Conservation (phyloP, 2,797 vertebrate species). For the Molossus molossus region DNA sequence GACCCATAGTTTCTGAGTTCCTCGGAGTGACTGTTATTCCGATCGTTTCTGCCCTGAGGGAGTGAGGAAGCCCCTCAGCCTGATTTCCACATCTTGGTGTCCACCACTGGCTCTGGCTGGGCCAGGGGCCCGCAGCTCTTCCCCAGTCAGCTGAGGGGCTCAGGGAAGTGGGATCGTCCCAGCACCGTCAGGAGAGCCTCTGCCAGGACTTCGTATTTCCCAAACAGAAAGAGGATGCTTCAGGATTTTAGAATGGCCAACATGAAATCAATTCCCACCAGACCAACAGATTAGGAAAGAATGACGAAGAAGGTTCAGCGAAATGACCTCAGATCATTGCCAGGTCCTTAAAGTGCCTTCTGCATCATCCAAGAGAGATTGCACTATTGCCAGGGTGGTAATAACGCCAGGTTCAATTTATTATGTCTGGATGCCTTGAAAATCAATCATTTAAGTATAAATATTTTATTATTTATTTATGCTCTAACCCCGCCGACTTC, state of each 20-base stretch:
- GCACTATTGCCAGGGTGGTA: neutral
- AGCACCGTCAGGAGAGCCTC: neutral
- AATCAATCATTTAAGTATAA: conserved; percentile 57
- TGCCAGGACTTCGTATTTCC: neutral
- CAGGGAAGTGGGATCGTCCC: neutral
- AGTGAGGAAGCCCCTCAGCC: neutral
- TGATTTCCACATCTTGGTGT: neutral
- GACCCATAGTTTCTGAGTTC: neutral
- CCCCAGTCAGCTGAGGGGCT: neutral
- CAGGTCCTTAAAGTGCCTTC: conserved; percentile 11
- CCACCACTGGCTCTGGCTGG: neutral
- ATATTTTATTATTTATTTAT: conserved; percentile 71
- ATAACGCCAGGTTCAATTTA: conserved; percentile 39
- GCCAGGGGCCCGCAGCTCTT: neutral
- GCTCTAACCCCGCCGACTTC: neutral
- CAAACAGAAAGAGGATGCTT: conserved; percentile 1
- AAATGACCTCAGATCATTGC: conserved; percentile 5
- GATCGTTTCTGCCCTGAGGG: neutral
- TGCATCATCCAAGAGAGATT: conserved; percentile 62
- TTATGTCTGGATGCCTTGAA: conserved; percentile 61
- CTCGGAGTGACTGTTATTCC: neutral
- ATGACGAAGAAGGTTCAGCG: neutral
- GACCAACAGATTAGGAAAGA: conserved; percentile 33
- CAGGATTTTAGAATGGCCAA: neutral
- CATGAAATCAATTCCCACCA: neutral